Percentiles rank a stretch among this genome's conserved stretches.
These are phyloP conservation scores for Ariolimax columbianus DNA, from an alignment of 2,888 invertebrate species.

Conservation along the genomic window DNA sequence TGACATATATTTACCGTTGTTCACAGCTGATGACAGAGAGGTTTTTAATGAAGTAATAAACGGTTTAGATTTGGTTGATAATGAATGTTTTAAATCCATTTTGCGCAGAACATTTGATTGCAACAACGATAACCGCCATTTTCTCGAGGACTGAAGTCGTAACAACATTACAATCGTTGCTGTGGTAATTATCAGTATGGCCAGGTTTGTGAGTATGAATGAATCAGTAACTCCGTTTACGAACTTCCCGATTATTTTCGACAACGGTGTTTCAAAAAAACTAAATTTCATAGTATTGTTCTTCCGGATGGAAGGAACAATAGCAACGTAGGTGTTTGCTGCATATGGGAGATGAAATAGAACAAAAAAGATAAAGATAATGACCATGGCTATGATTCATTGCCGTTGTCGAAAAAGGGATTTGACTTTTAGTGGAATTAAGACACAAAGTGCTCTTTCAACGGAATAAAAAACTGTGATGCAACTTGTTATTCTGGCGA, in stretches of 20 bases:
- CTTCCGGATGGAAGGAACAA: not conserved
- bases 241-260: not conserved
- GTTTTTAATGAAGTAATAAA: not conserved
- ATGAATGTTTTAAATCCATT: not conserved
- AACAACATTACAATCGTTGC: conserved; percentile 14
- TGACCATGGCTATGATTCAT: not conserved
- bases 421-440: conserved; percentile 12
- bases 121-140: conserved; percentile 12
- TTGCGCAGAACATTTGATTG: no score
- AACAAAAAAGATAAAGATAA: not conserved
- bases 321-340: not conserved
- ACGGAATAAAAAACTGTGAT: conserved; percentile 23
- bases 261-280: not conserved
- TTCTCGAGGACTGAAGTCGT: not conserved
- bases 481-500: conserved; percentile 12
- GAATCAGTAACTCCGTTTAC: not conserved
- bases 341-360: conserved; percentile 15
- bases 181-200: conserved; percentile 20
- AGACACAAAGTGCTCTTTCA: conserved; percentile 6
- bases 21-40: not conserved
- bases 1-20: not conserved
- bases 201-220: not conserved
- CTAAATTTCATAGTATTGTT: not conserved
- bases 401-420: not conserved
- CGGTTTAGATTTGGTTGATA: not conserved